Conservation (phyloP, 2,113 vertebrate species). For the Falco punctatus region DNA sequence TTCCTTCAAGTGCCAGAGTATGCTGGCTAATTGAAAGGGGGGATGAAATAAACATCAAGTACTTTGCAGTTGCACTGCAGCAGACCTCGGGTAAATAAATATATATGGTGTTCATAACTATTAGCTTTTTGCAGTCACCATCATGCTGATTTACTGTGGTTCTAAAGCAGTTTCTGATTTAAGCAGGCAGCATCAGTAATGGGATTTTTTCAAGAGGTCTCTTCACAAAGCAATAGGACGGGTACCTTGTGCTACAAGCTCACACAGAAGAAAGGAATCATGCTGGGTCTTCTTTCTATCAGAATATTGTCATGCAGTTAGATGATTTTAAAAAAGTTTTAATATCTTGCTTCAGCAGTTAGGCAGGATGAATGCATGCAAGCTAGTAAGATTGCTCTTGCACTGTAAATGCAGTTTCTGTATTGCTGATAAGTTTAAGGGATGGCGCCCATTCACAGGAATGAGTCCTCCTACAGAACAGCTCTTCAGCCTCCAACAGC, state of each 20-base stretch:
- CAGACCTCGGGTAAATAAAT: background rate
- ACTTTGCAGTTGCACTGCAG: background rate
- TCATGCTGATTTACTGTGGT: background rate
- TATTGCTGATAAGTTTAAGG: background rate
- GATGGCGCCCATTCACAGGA: background rate
- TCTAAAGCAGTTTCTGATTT: background rate
- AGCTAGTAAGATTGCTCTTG: background rate
- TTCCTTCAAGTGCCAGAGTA: background rate
- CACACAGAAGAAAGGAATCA: background rate
- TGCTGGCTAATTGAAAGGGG: background rate
- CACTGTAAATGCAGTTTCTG: background rate
- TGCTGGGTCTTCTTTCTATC: background rate
- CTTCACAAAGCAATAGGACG: background rate
- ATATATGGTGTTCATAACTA: background rate
- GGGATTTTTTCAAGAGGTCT: background rate
- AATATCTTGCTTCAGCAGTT: background rate
- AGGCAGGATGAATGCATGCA: background rate
- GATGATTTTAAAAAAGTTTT: background rate
- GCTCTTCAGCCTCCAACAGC: background rate
- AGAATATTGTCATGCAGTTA: background rate
- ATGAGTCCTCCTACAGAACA: background rate
- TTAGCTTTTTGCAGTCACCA: background rate
- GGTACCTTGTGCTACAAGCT: background rate
- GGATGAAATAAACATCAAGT: background rate
- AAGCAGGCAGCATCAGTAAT: background rate